phyloP scores from a whole-genome alignment of 2,888 invertebrate species.

The Nemapogon koenigi region DNA sequence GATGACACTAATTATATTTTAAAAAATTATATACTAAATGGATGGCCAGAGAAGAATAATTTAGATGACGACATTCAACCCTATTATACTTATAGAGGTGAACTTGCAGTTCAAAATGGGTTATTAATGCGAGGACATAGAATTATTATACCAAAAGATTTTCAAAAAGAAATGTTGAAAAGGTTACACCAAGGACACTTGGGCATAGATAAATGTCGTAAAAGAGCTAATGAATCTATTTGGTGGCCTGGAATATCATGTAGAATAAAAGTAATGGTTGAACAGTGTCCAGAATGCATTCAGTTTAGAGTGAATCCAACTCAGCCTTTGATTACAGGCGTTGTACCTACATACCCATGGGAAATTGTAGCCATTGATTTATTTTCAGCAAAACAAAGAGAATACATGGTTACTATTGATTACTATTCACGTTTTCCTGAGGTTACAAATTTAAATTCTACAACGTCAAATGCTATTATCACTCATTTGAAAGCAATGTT shows the following conservation, averaged over 20 bases:
- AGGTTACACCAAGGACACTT: neutral
- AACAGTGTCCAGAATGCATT: neutral
- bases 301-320: neutral
- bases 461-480: neutral
- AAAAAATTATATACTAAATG: too few relatives aligned
- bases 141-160: neutral
- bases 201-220: neutral
- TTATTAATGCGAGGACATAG: too few relatives aligned
- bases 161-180: neutral
- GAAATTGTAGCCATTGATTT: constrained; percentile 15
- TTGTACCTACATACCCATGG: constrained; percentile 17
- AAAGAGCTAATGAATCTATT: neutral
- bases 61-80: neutral
- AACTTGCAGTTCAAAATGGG: too few relatives aligned
- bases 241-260: neutral
- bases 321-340: constrained; percentile 9
- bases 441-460: constrained; percentile 8
- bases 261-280: neutral
- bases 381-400: constrained; percentile 14
- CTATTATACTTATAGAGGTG: too few relatives aligned
- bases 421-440: constrained; percentile 14
- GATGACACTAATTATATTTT: too few relatives aligned
- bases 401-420: constrained; percentile 14
- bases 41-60: neutral
- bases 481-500: constrained; percentile 2